Conservation (phyloP, 2,113 vertebrate genomes). For the Sinocyclocheilus anophthalmus region DNA sequence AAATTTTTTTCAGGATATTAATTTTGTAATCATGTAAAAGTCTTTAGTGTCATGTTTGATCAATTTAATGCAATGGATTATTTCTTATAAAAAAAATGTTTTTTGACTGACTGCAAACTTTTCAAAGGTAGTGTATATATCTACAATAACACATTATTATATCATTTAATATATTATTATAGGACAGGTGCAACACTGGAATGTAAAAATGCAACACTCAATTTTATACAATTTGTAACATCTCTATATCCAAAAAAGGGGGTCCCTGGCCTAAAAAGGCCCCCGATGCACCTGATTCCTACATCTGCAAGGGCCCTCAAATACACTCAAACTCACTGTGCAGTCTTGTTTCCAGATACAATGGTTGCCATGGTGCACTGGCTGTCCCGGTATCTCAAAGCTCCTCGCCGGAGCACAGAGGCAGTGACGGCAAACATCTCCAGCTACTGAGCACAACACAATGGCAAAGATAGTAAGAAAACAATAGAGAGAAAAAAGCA, state of each 20-base stretch:
- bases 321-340: conserved; percentile 71
- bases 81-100: no score
- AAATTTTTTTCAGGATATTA: not conserved
- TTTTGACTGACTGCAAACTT: no score
- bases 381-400: conserved; percentile 37
- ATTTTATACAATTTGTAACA: not conserved
- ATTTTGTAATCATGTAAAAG: no score
- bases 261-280: not conserved
- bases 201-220: not conserved
- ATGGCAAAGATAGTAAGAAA: not conserved
- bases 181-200: not conserved
- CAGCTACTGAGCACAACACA: conserved; percentile 36
- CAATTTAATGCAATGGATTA: not conserved
- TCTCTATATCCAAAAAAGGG: not conserved
- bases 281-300: not conserved
- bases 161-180: not conserved
- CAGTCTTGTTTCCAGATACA: conserved; percentile 70
- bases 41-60: no score
- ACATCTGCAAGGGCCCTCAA: not conserved
- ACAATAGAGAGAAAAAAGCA: not conserved
- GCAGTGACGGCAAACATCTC: conserved; percentile 61
- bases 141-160: no score
- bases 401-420: conserved; percentile 15
- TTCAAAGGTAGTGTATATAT: no score
- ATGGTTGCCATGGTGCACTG: conserved; percentile 64